These are phyloP conservation scores for Chaenodraco wilsoni DNA, from an alignment of 2,797 vertebrate species.

Conservation along the genomic window DNA sequence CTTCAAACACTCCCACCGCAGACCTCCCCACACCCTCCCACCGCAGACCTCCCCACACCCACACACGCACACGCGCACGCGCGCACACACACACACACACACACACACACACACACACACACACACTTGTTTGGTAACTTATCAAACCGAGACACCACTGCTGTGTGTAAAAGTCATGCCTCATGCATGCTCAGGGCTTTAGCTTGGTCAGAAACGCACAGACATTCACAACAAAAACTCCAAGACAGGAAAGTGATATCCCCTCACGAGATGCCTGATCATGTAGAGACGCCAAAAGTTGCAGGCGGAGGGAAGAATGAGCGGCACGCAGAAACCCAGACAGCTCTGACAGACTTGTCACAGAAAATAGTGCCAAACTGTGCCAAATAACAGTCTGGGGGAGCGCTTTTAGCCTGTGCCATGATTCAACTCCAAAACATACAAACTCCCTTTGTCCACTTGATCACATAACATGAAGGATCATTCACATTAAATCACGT, in stretches of 20 bases:
- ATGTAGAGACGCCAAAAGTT: background rate
- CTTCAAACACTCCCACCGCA: background rate
- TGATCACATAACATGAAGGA: background rate
- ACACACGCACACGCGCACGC: background rate
- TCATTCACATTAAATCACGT: too few relatives aligned
- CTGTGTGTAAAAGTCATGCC: slow-evolving; percentile 52
- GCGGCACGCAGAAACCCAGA: background rate
- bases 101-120: slow-evolving; percentile 6
- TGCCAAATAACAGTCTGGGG: background rate
- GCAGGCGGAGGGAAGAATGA: slow-evolving; percentile 2
- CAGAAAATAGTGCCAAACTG: slow-evolving; percentile 17
- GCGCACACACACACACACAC: slow-evolving; percentile 29
- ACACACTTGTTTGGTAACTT: slow-evolving; percentile 46
- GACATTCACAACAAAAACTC: background rate
- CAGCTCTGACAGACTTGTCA: background rate
- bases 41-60: too few relatives aligned
- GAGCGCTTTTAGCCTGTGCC: background rate
- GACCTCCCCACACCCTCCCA: background rate
- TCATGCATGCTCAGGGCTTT: slow-evolving; percentile 20
- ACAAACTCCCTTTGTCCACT: background rate
- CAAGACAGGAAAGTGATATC: background rate
- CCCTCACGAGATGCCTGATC: background rate
- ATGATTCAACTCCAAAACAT: background rate
- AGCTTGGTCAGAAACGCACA: slow-evolving; percentile 10
- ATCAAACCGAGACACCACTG: slow-evolving; percentile 42